Evolutionary conservation across 1,140 invertebrate genomes (phyloP).

Genomic region (Hycleus phaleratus): DNA sequence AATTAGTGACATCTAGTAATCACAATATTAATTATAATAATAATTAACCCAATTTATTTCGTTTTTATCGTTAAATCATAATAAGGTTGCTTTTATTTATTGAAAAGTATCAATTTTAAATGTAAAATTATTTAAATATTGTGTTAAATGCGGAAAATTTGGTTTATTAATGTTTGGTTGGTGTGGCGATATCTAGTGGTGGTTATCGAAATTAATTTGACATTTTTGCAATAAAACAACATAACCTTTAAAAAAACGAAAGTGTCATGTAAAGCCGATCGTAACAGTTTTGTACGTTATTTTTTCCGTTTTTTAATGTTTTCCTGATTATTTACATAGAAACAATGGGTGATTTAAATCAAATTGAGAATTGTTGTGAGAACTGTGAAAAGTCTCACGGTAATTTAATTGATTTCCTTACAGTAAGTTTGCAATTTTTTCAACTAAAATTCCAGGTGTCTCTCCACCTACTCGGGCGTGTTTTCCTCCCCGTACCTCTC

Average conservation of each 20-base stretch:
- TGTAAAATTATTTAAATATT: too few relatives aligned
- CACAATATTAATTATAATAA: too few relatives aligned
- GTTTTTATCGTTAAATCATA: too few relatives aligned
- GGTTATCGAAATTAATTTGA: too few relatives aligned
- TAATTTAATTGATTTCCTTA: not conserved
- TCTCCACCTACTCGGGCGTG: not conserved
- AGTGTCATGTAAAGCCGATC: too few relatives aligned
- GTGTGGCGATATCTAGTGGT: too few relatives aligned
- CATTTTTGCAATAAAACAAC: not conserved
- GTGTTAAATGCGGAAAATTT: too few relatives aligned
- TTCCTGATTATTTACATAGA: not conserved
- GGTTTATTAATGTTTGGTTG: too few relatives aligned
- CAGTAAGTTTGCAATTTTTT: not conserved
- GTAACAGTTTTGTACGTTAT: not conserved
- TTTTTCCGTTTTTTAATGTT: not conserved
- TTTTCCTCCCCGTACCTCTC: too few relatives aligned
- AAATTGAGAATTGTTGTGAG: not conserved
- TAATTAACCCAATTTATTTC: too few relatives aligned
- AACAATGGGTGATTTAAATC: not conserved
- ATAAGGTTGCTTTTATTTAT: too few relatives aligned
- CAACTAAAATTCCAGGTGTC: not conserved
- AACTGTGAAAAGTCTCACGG: not conserved
- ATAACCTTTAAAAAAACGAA: not conserved
- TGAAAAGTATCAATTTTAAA: too few relatives aligned
- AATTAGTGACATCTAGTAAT: constrained; percentile 1